These are phyloP conservation scores for Mixornis gularis DNA, from an alignment of 2,113 vertebrate species.

Conservation along the genomic window DNA sequence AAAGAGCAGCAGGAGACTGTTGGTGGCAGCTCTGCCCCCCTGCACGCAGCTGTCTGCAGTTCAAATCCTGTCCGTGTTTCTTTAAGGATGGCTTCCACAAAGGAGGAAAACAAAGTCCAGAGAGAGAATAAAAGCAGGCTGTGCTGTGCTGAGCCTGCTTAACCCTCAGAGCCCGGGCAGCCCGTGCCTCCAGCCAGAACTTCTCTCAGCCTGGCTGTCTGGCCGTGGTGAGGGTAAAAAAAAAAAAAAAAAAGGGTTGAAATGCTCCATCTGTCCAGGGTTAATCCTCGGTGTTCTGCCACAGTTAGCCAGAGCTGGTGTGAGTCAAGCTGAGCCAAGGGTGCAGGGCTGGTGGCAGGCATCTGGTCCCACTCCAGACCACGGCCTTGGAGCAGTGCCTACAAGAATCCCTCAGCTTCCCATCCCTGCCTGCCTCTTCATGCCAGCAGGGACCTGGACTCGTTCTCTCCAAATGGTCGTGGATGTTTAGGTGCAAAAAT, in stretches of 20 bases:
- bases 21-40: background rate
- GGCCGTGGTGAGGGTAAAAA: background rate
- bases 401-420: background rate
- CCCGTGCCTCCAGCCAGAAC: background rate
- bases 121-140: conserved; percentile 5
- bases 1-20: background rate
- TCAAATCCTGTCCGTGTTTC: background rate
- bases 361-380: background rate
- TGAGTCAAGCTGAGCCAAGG: background rate
- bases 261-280: background rate
- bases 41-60: background rate
- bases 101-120: background rate
- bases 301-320: background rate
- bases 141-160: background rate
- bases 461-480: background rate
- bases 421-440: background rate
- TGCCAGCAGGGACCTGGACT: background rate
- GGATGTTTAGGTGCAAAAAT: background rate
- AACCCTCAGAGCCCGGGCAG: background rate
- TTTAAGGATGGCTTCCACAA: background rate
- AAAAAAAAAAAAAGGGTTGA: background rate
- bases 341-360: background rate
- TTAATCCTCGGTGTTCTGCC: background rate
- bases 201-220: background rate
- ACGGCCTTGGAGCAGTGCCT: background rate